Conservation (phyloP, 2,113 vertebrate genomes). For the Chitala chitala region DNA sequence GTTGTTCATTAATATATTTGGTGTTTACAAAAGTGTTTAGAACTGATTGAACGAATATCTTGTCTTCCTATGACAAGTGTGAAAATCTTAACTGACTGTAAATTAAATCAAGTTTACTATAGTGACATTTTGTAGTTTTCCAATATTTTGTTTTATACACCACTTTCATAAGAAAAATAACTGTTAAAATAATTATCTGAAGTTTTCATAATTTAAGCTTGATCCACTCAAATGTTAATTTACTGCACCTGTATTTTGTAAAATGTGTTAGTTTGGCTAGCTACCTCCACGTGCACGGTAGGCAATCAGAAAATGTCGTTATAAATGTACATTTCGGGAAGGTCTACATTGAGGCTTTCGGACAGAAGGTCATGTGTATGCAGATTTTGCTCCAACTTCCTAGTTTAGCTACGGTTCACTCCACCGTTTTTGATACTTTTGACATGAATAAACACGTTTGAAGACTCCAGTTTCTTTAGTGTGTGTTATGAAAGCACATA, state of each 20-base stretch:
- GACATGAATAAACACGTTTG: no score
- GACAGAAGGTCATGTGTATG: no score
- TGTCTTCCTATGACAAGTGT: slow-evolving; percentile 37
- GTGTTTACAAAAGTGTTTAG: slow-evolving; percentile 32
- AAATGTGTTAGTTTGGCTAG: no score
- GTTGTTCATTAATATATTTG: slow-evolving; percentile 35
- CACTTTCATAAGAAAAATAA: slow-evolving; percentile 31
- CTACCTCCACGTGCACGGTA: no score
- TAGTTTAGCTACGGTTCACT: no score
- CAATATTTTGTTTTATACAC: slow-evolving; percentile 36
- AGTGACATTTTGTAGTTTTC: slow-evolving; percentile 34
- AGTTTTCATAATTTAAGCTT: slow-evolving; percentile 6
- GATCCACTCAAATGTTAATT: neutral
- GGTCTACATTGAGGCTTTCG: no score
- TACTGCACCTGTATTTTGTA: neutral
- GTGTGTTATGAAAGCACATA: no score
- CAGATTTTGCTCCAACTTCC: no score
- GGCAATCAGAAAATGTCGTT: no score
- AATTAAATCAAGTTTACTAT: slow-evolving; percentile 37
- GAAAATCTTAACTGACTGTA: slow-evolving; percentile 36
- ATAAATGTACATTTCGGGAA: no score
- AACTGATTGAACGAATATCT: slow-evolving; percentile 28
- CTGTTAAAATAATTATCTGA: slow-evolving; percentile 10
- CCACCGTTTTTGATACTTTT: no score
- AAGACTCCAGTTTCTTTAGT: no score